A percentile compares a stretch with the other conserved stretches of the same genome.
Conservation (phyloP, 2,797 vertebrate species). For the Enteromius treurensis region DNA sequence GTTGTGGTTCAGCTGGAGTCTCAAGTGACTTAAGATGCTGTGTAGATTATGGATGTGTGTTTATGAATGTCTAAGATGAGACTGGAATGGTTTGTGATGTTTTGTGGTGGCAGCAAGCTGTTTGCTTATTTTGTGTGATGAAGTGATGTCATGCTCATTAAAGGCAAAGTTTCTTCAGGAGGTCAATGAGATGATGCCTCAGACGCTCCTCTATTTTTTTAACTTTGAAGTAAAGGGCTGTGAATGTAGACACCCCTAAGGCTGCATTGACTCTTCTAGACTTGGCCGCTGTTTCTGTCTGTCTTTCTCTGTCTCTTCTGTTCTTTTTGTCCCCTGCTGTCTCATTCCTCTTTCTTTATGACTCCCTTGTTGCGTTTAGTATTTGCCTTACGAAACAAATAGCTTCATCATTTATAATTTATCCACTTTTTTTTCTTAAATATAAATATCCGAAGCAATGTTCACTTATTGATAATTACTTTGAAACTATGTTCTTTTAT, state of each 20-base stretch:
- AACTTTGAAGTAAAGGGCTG: neutral
- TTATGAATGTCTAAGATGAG: conserved; percentile 38
- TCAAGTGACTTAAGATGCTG: conserved; percentile 40
- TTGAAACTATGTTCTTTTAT: neutral
- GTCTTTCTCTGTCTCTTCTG: conserved; percentile 52
- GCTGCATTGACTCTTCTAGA: neutral
- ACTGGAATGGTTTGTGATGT: conserved; percentile 28
- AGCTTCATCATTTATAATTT: neutral
- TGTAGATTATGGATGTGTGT: conserved; percentile 55
- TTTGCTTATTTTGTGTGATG: conserved; percentile 63
- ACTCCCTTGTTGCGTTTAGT: conserved; percentile 59
- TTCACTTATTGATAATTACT: neutral
- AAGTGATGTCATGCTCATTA: conserved; percentile 74
- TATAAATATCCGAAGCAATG: neutral
- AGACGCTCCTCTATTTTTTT: conserved; percentile 13
- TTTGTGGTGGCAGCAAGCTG: conserved; percentile 63
- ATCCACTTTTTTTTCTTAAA: neutral
- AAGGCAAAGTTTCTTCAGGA: conserved; percentile 65
- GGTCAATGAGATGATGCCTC: conserved; percentile 10
- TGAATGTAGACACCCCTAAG: conserved; percentile 19
- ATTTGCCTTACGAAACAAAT: neutral
- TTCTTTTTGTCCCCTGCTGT: conserved; percentile 54
- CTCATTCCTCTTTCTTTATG: conserved; percentile 46
- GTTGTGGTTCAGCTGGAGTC: conserved; percentile 62
- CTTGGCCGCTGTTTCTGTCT: conserved; percentile 11